phyloP scores from a whole-genome alignment of 2,888 invertebrate genomes.

The Chloroclysta siterata region DNA sequence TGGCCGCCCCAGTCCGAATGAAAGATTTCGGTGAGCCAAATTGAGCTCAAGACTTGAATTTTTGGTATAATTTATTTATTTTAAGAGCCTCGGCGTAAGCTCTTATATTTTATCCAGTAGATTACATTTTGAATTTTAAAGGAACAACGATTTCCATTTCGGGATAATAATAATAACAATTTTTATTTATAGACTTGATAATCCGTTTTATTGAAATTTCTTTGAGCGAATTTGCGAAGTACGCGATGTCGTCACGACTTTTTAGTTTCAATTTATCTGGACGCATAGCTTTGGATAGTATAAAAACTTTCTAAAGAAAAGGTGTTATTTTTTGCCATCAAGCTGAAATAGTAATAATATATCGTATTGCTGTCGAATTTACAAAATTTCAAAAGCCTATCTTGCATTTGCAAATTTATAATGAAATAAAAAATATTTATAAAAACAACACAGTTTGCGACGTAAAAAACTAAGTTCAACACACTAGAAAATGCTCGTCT shows the following conservation, averaged over 20 bases:
- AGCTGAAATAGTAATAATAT: too few relatives aligned
- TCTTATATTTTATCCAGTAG: constrained; percentile 13
- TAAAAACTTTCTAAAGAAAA: too few relatives aligned
- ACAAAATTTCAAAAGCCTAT: too few relatives aligned
- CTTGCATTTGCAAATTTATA: too few relatives aligned
- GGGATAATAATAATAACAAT: not conserved
- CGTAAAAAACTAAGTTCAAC: not conserved
- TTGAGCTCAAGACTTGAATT: constrained; percentile 28
- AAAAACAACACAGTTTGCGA: too few relatives aligned
- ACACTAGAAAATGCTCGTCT: not conserved
- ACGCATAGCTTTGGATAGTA: too few relatives aligned
- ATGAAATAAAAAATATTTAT: too few relatives aligned
- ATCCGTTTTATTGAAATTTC: not conserved
- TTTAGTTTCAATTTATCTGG: too few relatives aligned
- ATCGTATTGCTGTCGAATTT: too few relatives aligned
- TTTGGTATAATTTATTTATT: constrained; percentile 33
- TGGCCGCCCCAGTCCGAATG: constrained; percentile 30
- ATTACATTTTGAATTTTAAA: constrained; percentile 14
- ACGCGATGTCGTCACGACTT: too few relatives aligned
- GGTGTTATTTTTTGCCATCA: too few relatives aligned
- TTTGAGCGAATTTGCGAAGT: too few relatives aligned
- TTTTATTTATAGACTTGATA: not conserved
- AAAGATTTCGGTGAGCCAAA: constrained; percentile 32
- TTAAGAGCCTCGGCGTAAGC: constrained; percentile 14
- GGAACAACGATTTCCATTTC: constrained; percentile 4